These are phyloP conservation scores for Chironex yamaguchii DNA, from an alignment of 30 jellyfish, hydroid and myxozoan genomes.

Conservation along the genomic window DNA sequence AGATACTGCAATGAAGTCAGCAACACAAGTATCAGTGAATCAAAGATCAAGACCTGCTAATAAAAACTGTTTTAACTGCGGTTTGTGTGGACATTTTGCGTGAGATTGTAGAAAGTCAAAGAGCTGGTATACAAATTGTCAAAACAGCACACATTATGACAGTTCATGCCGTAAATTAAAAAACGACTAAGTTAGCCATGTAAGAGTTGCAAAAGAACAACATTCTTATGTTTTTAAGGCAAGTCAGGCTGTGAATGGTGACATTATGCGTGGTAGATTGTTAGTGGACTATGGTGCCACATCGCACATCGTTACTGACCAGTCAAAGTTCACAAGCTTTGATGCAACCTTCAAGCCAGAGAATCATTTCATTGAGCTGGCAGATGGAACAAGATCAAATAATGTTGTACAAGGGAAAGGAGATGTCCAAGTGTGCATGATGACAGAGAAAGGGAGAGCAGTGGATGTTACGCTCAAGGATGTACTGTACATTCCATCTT, in stretches of 20 bases:
- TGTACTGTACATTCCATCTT: slow-evolving; percentile 49
- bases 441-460: slow-evolving; percentile 4
- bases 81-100: slow-evolving; percentile 6
- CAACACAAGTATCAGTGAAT: slow-evolving; percentile 6
- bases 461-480: slow-evolving; percentile 29
- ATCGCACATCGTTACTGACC: slow-evolving; percentile 19
- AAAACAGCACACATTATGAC: slow-evolving; percentile 14
- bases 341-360: slow-evolving; percentile 44
- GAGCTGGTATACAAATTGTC: slow-evolving; percentile 11
- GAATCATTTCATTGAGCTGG: slow-evolving; percentile 71
- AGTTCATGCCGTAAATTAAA: slow-evolving; percentile 17
- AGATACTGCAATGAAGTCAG: background rate
- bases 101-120: slow-evolving; percentile 5
- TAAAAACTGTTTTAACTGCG: slow-evolving; percentile 14
- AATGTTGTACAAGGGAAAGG: slow-evolving; percentile 61
- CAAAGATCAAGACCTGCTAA: no score
- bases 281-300: slow-evolving; percentile 74
- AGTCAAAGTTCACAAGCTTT: slow-evolving; percentile 21
- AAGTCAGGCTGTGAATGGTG: background rate
- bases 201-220: background rate
- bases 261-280: background rate
- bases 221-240: background rate
- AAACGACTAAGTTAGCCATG: no score
- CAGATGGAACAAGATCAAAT: slow-evolving; percentile 62
- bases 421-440: slow-evolving; percentile 21